Conservation (phyloP, 2,888 invertebrate species). For the Zaprionus lineosus region DNA sequence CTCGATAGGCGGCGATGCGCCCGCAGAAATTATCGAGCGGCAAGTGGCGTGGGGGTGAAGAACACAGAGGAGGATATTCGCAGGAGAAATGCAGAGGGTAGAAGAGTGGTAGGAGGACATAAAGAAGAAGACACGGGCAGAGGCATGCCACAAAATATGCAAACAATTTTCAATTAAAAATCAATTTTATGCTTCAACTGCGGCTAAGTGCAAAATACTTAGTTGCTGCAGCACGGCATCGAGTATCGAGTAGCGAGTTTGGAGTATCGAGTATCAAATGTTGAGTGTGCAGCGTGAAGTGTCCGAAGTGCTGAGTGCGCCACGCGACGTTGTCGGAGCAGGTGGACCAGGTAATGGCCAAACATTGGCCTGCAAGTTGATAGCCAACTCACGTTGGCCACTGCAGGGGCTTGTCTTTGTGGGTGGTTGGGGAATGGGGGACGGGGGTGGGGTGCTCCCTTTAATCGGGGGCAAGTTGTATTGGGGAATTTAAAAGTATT, state of each 20-base stretch:
- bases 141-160: conserved; percentile 57
- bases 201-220: conserved; percentile 69
- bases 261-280: too few species aligned
- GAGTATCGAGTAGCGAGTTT: too few species aligned
- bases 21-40: too few species aligned
- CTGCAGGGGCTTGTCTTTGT: conserved; percentile 9
- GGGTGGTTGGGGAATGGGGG: too few species aligned
- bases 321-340: conserved; percentile 10
- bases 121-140: background rate
- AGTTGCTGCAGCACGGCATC: conserved; percentile 28
- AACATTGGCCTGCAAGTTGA: conserved; percentile 47
- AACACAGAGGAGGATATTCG: too few species aligned
- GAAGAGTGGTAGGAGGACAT: too few species aligned
- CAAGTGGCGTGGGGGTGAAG: too few species aligned
- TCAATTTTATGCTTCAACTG: conserved; percentile 79
- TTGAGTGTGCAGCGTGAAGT: too few species aligned
- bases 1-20: too few species aligned
- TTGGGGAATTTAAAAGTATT: conserved; percentile 44
- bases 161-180: conserved; percentile 80
- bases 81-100: too few species aligned
- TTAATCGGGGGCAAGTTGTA: conserved; percentile 33
- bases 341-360: conserved; percentile 45
- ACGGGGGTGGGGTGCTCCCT: background rate
- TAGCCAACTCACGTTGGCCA: conserved; percentile 20
- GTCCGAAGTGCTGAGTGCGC: too few species aligned